Evolutionary conservation across 2,113 vertebrate species (phyloP), one percentile per base, ranked within the genome.

Genomic region (Lophochroa leadbeateri): DNA sequence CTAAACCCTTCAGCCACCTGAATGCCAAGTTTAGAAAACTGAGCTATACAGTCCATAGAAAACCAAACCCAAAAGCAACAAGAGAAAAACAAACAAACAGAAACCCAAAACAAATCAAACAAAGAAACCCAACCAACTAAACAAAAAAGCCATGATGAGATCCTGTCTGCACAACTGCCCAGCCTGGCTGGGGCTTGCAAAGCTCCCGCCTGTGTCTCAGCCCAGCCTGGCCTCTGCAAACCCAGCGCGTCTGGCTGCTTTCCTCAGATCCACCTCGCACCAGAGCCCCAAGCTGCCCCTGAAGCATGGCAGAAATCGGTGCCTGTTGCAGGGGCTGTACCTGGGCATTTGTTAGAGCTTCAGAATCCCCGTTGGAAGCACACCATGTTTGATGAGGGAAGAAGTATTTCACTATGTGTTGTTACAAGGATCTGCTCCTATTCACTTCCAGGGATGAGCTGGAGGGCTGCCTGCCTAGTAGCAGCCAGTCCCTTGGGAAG

Each of bases 221-320:
- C 28, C 68, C 68, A 52, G 17, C 10, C 16, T 65, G n/a, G 33
- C 35, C 29, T 9, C 71, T 76, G 57, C 43, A 74, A 17, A 33
- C 9, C 10, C 46, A 1, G 25, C 0, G 0, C 29, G 2, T 50
- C 70, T 29, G 67, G 63, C 29, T 44, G 39, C 69, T 65, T 41
- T 27, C 15, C 69, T 43, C 1, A 1, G 5, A 43, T 47, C 33
- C 47, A 33, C 10, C 70, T 63, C 24, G 1, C 44, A 8, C 2
- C 52, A 27, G 17, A 8, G 39, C 31, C 31, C 23, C 0, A 1
- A 25, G 60, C n/a, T 70, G 65, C 43, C 72, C n/a, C 44, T 33
- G 64, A 39, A 27, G 11, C 3, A 2, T 1, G 1, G 17, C 47
- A 76, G 68, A 6, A n/a, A 14, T 11, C 0, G 0, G 15, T 28